phyloP scores from a whole-genome alignment of 2,113 vertebrate species.

The Zosterops pallidus region DNA sequence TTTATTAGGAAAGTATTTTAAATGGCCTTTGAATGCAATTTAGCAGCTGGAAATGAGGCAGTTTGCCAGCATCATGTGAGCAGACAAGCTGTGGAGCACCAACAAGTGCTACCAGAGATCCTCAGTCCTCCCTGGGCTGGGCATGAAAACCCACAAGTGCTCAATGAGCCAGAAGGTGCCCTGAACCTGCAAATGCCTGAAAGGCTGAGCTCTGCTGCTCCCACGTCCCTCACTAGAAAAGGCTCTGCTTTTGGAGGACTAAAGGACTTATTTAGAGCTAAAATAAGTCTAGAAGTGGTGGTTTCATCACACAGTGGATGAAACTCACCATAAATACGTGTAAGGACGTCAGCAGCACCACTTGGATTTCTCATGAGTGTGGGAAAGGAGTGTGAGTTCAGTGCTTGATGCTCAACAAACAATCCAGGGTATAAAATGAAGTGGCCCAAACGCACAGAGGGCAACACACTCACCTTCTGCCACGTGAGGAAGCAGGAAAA shows the following conservation, averaged over 20 bases:
- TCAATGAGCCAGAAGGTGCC: neutral
- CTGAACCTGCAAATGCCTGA: neutral
- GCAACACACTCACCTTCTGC: neutral
- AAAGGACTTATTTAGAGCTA: neutral
- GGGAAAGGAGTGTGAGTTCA: neutral
- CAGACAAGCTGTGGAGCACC: constrained; percentile 36
- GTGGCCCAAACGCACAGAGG: neutral
- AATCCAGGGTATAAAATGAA: neutral
- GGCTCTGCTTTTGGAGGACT: neutral
- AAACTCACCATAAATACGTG: neutral
- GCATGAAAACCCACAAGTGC: neutral
- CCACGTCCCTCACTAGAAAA: neutral
- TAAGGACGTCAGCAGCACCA: neutral
- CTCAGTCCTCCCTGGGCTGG: neutral
- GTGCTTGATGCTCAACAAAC: neutral
- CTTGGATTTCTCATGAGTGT: neutral
- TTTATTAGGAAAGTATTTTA: constrained; percentile 72
- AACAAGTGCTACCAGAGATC: constrained; percentile 53
- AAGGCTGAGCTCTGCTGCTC: neutral
- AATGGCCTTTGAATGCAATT: constrained; percentile 64
- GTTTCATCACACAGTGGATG: neutral
- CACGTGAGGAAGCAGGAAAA: neutral
- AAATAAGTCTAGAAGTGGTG: neutral
- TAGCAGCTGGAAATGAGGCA: constrained; percentile 66
- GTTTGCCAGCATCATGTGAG: constrained; percentile 43